Base-by-base conservation (phyloP, 2,113 vertebrate genomes). In the Petrocephalus microphthalmus region DNA sequence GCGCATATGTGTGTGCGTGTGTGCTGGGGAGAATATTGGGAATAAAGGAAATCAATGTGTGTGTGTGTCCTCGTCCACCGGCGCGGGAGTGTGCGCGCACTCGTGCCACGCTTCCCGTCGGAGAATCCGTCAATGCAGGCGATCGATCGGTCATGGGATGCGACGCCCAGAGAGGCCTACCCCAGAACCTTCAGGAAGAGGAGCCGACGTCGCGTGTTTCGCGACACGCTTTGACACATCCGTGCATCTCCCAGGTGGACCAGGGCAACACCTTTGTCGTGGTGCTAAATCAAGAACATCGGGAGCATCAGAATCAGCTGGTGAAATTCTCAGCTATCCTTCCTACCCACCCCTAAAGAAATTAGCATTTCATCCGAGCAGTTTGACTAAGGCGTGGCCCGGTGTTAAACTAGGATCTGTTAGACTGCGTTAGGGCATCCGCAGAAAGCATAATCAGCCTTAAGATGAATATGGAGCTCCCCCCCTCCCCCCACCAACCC, bases 1-100 rank as follows among this genome's bases (percentile, higher is more conserved):
- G 84, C 2, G 84, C 60, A 67, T 84, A 3, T 47, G 53, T 42
- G 53, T 60, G 85, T 86, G 53, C 45, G 53, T 37, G 25, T 52
- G 37, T 47, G 15, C 29, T 42, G 33, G 8, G 25, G 13, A 8
- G 15, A 54, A 49, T 52, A 49, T 19, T 33, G 7, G 29, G 85
- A 86, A 42, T 86, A 60, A 64, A 10, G 54, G 29, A 60, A 86
- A 86, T 85, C 84, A 60, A 60, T 86, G 29, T n/a, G 56, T 45
- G 33, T 57, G 85, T 64, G 85, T 86, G 13, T 60, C 33, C 42
- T 7, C 22, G 20, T 33, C 10, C 84, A 13, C 47, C 10, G 13
- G 42, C 47, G 33, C 47, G 22, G 19, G 3, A 49, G 25, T 52
- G 87, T 52, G 47, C 19, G 45, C 47, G 2, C 49, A 7, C n/a